phyloP scores from a whole-genome alignment of 2,888 invertebrate species.

The Platerodrilus igneus region DNA sequence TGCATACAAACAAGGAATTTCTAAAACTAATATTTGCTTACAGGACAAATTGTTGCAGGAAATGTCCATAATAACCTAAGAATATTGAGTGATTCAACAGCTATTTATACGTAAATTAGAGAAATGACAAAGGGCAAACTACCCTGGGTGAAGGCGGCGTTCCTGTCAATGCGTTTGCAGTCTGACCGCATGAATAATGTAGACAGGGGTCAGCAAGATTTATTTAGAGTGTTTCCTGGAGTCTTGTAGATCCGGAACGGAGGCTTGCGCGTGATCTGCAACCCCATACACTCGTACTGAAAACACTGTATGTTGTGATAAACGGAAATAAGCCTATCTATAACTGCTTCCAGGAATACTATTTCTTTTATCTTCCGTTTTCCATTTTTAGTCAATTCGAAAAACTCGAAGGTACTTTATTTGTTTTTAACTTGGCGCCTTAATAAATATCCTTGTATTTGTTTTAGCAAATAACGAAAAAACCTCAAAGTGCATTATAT shows the following conservation, averaged over 20 bases:
- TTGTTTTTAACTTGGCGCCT: too few relatives aligned
- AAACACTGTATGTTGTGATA: slow-evolving; percentile 12
- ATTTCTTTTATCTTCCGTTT: too few relatives aligned
- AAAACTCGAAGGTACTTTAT: too few relatives aligned
- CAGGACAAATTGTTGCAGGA: too few relatives aligned
- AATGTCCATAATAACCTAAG: too few relatives aligned
- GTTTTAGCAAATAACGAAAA: too few relatives aligned
- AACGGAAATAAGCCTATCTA: slow-evolving; percentile 9
- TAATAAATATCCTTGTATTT: too few relatives aligned
- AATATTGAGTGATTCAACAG: too few relatives aligned
- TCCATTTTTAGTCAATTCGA: too few relatives aligned
- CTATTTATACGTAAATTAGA: slow-evolving; percentile 20
- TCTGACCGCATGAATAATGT: slow-evolving; percentile 25
- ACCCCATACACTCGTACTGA: slow-evolving; percentile 8
- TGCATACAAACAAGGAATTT: too few relatives aligned
- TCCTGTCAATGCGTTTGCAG: slow-evolving; percentile 18
- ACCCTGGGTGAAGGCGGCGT: slow-evolving; percentile 13
- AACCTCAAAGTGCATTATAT: too few relatives aligned
- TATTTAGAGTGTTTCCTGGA: slow-evolving; percentile 21
- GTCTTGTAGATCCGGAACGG: slow-evolving; percentile 18
- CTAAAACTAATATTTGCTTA: too few relatives aligned
- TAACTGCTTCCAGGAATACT: background rate
- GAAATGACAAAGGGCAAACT: slow-evolving; percentile 13
- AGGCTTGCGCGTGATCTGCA: slow-evolving; percentile 15
- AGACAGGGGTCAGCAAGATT: slow-evolving; percentile 15